Base-by-base conservation (phyloP, 2,888 invertebrate species). In the Cryptocephalus moraei region DNA sequence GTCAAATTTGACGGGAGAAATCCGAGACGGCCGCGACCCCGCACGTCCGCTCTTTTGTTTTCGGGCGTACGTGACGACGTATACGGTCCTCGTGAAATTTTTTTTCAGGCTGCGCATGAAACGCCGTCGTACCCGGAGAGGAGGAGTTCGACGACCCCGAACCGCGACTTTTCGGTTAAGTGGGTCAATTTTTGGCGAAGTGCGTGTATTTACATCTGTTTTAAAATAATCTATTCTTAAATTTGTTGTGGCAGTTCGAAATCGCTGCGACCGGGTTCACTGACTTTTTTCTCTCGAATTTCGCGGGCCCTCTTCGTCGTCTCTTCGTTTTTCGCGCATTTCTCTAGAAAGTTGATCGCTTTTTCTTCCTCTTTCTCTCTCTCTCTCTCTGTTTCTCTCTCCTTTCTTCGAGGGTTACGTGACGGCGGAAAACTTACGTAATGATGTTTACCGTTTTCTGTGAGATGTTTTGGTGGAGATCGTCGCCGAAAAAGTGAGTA, bases 131-230 rank as follows among this genome's bases (percentile, higher is more conserved):
- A n/a, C n/a, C n/a, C n/a, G n/a, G n/a, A n/a, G n/a, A n/a, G n/a
- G n/a, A n/a, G n/a, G 48, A 46, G 60, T 58, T 59, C 58, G 55
- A 52, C 43, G 56, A 54, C 50, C 57, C 51, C 43, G 3, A 22
- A n/a, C n/a, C 45, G 47, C 44, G 40, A 41, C 39, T 48, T 56
- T 57, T 56, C n/a, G 48, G 54, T 51, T 56, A 61, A 59, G 53
- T 61, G 53, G 61, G 61, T 61, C 61, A 55, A 59, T 57, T 59
- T 61, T 61, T 60, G 55, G 57, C 54, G 49, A 54, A 54, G 54
- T 50, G 49, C 57, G 54, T 50, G 49, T 58, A 56, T 58, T 57
- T 57, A 59, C 58, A 59, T 59, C 56, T 57, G 57, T 52, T 48
- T 51, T 47, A 52, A 50, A 55, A 49, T 55, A 50, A 56, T 55